Evolutionary conservation across 2,888 invertebrate species (phyloP).

Genomic region (Drosophila phalerata): DNA sequence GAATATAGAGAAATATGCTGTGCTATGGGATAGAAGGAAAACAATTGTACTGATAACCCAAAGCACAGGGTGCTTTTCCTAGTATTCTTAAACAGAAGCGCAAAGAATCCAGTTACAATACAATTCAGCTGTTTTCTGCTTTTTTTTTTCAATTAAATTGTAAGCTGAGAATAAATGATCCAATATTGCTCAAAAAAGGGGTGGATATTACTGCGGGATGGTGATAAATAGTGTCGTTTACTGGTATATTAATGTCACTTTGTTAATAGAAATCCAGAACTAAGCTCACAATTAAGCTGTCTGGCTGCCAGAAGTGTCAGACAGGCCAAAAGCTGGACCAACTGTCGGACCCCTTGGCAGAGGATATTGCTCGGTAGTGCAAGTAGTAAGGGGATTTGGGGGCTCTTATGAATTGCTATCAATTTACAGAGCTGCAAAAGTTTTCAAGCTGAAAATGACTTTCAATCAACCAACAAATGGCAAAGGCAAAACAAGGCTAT

Average conservation of each 20-base stretch:
- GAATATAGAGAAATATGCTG: slow-evolving; percentile 2
- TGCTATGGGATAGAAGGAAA: slow-evolving; percentile 2
- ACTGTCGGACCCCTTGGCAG: neutral
- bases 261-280: slow-evolving; percentile 51
- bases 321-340: slow-evolving; percentile 29
- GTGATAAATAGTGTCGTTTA: slow-evolving; percentile 49
- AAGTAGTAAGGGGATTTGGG: no score
- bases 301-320: slow-evolving; percentile 46
- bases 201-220: neutral
- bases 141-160: slow-evolving; percentile 32
- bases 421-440: slow-evolving; percentile 48
- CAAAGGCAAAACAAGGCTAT: slow-evolving; percentile 72
- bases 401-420: slow-evolving; percentile 42
- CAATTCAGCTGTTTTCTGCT: slow-evolving; percentile 7
- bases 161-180: slow-evolving; percentile 31
- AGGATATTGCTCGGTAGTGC: neutral
- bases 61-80: slow-evolving; percentile 12
- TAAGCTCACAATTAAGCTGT: slow-evolving; percentile 55
- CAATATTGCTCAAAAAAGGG: slow-evolving; percentile 7
- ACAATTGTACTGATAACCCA: slow-evolving; percentile 13
- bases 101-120: slow-evolving; percentile 1
- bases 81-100: neutral
- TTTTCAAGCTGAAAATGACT: slow-evolving; percentile 46
- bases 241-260: slow-evolving; percentile 40
- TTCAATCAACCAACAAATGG: slow-evolving; percentile 71